Conservation (phyloP, 2,888 invertebrate genomes). For the Acronicta aceris region DNA sequence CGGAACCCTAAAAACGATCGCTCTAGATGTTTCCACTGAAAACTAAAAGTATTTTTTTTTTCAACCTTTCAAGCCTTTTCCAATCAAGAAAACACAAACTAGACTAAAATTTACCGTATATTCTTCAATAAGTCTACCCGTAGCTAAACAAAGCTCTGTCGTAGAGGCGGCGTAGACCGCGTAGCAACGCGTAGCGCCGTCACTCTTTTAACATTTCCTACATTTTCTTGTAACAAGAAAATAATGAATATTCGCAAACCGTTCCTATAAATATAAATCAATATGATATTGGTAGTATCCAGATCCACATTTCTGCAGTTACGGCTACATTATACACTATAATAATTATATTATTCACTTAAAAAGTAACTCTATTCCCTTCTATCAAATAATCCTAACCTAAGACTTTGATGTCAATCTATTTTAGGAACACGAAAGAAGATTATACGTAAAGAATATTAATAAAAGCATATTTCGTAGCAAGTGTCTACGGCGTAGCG, state of each 20-base stretch:
- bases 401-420: conserved; percentile 22
- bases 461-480: conserved; percentile 12
- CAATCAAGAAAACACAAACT: too few species aligned
- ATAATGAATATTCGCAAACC: neutral
- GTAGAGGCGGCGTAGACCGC: conserved; percentile 55
- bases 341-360: conserved; percentile 4
- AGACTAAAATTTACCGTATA: neutral
- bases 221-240: neutral
- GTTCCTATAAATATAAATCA: neutral
- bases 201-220: conserved; percentile 8
- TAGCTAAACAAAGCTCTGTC: conserved; percentile 25
- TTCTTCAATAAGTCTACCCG: neutral
- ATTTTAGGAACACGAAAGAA: conserved; percentile 20
- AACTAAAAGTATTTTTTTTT: too few species aligned
- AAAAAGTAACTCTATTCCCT: too few species aligned
- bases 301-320: neutral
- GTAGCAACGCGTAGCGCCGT: conserved; percentile 47
- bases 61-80: too few species aligned
- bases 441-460: conserved; percentile 2
- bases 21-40: too few species aligned
- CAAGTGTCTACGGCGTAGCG: conserved; percentile 7
- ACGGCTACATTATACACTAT: neutral
- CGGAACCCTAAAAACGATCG: too few species aligned
- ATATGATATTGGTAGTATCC: neutral
- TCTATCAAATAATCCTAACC: conserved; percentile 8